These are phyloP conservation scores for Thermophis baileyi DNA, from an alignment of 2,113 vertebrate genomes.

Conservation along the genomic window DNA sequence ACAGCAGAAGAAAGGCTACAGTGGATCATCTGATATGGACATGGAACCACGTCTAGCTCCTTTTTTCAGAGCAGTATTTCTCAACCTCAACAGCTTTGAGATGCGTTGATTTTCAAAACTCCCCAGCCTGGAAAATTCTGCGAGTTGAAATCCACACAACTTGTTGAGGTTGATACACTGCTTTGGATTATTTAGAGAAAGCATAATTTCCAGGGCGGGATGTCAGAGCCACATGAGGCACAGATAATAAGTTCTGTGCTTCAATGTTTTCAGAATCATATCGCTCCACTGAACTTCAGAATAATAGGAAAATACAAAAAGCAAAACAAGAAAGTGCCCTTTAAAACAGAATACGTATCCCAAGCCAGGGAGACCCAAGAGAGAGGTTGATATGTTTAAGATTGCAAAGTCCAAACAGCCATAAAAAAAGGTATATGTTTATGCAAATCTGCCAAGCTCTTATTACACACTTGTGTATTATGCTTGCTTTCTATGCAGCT, in stretches of 20 bases:
- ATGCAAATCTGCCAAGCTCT: not conserved
- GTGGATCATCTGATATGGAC: not conserved
- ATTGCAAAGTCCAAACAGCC: not conserved
- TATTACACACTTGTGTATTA: not conserved
- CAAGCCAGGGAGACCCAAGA: not conserved
- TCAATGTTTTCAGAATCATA: not conserved
- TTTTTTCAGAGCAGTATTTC: not conserved
- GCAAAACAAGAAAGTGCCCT: not conserved
- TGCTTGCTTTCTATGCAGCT: not conserved
- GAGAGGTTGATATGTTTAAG: not conserved
- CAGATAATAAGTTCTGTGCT: not conserved
- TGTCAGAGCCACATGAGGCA: not conserved
- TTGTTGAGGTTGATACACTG: not conserved
- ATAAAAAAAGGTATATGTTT: not conserved
- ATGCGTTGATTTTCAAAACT: not conserved
- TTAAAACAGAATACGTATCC: not conserved
- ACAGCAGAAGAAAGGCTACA: not conserved
- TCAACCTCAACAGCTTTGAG: not conserved
- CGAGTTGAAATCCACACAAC: not conserved
- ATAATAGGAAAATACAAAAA: not conserved
- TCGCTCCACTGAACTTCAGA: not conserved
- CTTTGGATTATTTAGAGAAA: not conserved
- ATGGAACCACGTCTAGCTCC: not conserved
- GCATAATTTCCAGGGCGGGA: not conserved
- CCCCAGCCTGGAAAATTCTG: not conserved